Percentiles rank a stretch among this genome's conserved stretches.
phyloP scores from a whole-genome alignment of 2,113 vertebrate species.

The Lepus europaeus region DNA sequence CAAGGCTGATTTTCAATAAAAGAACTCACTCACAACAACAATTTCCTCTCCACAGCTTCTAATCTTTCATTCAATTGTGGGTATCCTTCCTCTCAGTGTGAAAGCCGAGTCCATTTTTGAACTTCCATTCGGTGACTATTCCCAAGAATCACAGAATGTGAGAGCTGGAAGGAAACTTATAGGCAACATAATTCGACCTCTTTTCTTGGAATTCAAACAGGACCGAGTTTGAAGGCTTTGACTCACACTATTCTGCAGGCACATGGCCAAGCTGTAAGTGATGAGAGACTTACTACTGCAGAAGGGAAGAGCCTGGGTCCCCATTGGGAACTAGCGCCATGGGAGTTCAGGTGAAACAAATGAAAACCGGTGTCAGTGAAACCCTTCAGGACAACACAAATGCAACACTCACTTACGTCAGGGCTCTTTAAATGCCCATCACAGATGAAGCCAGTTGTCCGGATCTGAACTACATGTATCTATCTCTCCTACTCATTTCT shows the following conservation, averaged over 20 bases:
- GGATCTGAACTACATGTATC: slow-evolving; percentile 54
- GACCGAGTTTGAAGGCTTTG: slow-evolving; percentile 1
- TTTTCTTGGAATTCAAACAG: slow-evolving; percentile 57
- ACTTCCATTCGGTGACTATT: slow-evolving; percentile 72
- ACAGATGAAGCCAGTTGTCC: slow-evolving; percentile 59
- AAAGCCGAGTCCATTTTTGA: slow-evolving; percentile 78
- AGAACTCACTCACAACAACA: slow-evolving; percentile 79
- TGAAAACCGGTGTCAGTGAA: slow-evolving; percentile 71
- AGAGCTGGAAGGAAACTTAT: slow-evolving; percentile 54
- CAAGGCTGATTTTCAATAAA: slow-evolving; percentile 81
- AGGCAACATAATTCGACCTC: slow-evolving; percentile 30
- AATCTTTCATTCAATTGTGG: slow-evolving; percentile 78
- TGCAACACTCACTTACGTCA: slow-evolving; percentile 64
- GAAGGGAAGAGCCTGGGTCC: slow-evolving; percentile 58
- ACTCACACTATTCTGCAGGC: not conserved
- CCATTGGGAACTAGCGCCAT: slow-evolving; percentile 67
- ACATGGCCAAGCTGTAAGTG: slow-evolving; percentile 24
- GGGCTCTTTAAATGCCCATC: slow-evolving; percentile 51
- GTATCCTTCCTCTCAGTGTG: slow-evolving; percentile 76
- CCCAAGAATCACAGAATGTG: slow-evolving; percentile 66
- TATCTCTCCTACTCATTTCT: slow-evolving; percentile 68
- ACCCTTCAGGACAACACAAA: slow-evolving; percentile 54
- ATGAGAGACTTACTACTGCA: slow-evolving; percentile 22
- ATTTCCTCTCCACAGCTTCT: slow-evolving; percentile 78
- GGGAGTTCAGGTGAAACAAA: slow-evolving; percentile 65